Percentiles rank a stretch among this genome's conserved stretches.
Conservation (phyloP, 1,140 invertebrate genomes). For the Babylonia areolata region DNA sequence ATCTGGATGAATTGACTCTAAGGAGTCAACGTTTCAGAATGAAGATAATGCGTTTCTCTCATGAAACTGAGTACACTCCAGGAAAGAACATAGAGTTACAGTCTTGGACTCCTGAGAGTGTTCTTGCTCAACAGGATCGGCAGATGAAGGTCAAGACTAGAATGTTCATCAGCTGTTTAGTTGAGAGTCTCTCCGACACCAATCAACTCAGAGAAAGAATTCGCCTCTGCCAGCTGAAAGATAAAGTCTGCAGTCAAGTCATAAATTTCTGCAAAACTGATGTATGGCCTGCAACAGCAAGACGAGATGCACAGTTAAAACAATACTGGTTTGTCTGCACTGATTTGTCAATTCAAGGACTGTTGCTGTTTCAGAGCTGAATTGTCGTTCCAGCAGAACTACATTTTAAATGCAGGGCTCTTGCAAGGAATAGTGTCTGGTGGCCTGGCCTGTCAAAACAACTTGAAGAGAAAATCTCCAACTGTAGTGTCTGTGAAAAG, state of each 20-base stretch:
- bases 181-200: too few species aligned
- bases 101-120: background rate
- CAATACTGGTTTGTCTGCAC: background rate
- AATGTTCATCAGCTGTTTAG: background rate
- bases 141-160: background rate
- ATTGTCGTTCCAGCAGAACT: background rate
- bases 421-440: too few species aligned
- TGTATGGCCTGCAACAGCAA: background rate
- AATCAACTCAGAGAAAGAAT: background rate
- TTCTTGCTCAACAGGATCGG: slow-evolving; percentile 20
- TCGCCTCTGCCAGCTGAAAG: background rate
- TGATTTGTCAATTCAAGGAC: background rate
- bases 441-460: background rate
- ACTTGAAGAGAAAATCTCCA: background rate
- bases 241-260: background rate
- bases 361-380: background rate
- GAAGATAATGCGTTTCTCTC: too few species aligned
- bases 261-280: background rate
- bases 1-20: too few species aligned
- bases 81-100: slow-evolving; percentile 18
- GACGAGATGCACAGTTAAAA: background rate
- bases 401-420: background rate
- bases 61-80: background rate
- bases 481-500: too few species aligned
- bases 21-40: too few species aligned